Evolutionary conservation across 2,797 vertebrate genomes (phyloP), one percentile per base, ranked within the genome.

Genomic region (Enteromius fasciolatus): DNA sequence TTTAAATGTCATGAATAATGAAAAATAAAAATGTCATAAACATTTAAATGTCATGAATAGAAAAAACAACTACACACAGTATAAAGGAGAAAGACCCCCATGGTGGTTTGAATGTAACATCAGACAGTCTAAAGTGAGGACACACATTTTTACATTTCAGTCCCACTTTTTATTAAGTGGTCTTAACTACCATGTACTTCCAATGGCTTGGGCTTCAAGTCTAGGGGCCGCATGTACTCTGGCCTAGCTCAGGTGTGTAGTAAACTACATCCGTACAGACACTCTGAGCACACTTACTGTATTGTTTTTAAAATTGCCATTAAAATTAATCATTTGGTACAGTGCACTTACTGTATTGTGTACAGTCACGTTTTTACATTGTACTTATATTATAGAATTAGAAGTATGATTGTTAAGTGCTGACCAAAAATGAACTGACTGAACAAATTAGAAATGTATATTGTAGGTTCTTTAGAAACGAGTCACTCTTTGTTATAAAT

Each of bases 1-100:
- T 64, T 77, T 77, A 77, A 77, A 77, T 77, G 76, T 77, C 76
- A 77, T 31, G 46, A 46, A 63, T 33, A 64, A 77, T 64, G 41
- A 33, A 64, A 48, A 63, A 76, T 23, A 74, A 59, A 61, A 31
- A 63, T 63, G 18, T 36, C 72, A 59, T 44, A 41, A 59, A 23
- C 73, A 76, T 59, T 76, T 57, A 77, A 77, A 64, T 77, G 76
- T 77, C 59, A 64, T 77, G n/a, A 41, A 76, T 23, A 41, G 25
- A 73, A 52, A 18, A 44, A 76, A 76, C 36, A 41, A 15, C 12
- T 39, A 15, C 6, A 15, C 20, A 14, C 44, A 46, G 44, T 46
- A n/a, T 54, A 54, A 36, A 59, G n/a, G 23, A 4, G 8, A 41
- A 39, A 75, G n/a, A 39, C 33, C 48, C n/a, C 52, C 52, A 18